These are phyloP conservation scores for Platyrinchus mystaceus DNA, from an alignment of 2,797 vertebrate genomes.

Conservation along the genomic window DNA sequence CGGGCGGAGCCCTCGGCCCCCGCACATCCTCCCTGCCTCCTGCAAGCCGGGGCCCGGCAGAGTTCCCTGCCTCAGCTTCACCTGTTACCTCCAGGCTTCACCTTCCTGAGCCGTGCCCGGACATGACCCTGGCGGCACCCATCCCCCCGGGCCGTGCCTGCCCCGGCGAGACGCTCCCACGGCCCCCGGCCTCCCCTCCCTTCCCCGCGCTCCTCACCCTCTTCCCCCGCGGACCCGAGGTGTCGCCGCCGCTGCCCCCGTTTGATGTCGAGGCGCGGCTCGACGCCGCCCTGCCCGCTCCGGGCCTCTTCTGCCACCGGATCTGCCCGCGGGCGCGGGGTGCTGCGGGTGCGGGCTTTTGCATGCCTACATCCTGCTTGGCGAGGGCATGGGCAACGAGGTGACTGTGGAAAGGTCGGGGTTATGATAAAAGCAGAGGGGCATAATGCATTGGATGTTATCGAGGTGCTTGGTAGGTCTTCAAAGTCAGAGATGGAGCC, in stretches of 20 bases:
- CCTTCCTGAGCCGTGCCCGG: conserved; percentile 5
- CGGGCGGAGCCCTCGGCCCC: not conserved
- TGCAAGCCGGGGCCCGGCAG: not conserved
- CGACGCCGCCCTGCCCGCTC: not conserved
- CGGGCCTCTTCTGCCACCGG: not conserved
- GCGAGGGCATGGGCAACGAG: not conserved
- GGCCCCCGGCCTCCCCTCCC: not conserved
- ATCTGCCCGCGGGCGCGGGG: not conserved
- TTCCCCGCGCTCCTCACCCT: not conserved
- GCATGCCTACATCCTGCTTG: conserved; percentile 7
- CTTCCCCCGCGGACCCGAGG: not conserved
- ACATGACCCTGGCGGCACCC: not conserved
- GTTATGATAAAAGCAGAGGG: not conserved
- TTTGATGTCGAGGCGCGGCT: conserved; percentile 40
- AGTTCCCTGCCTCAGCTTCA: not conserved
- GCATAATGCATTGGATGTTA: not conserved
- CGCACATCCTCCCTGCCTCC: not conserved
- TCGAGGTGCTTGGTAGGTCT: not conserved
- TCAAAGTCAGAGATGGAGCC: not conserved
- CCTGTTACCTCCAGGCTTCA: not conserved
- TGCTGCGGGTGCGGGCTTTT: not conserved
- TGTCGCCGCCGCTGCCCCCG: not conserved
- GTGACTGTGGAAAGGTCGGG: not conserved
- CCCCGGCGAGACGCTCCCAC: not conserved
- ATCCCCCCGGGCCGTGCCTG: not conserved